Evolutionary conservation across 2,797 vertebrate genomes (phyloP).

Genomic region (Danio kyathit): DNA sequence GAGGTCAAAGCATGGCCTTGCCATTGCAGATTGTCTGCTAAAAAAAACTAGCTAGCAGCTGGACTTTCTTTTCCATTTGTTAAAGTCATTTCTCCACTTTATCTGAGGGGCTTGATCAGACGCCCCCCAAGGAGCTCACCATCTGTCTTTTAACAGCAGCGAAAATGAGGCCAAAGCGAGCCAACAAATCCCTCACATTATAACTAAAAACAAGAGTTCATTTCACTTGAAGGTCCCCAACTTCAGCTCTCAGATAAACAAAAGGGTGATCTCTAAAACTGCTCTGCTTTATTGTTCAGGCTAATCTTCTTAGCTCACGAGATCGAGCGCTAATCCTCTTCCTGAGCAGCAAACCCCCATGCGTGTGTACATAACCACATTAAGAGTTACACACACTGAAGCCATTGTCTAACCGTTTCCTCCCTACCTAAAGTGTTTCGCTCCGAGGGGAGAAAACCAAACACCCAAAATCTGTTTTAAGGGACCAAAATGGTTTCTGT

Average conservation of each 20-base stretch:
- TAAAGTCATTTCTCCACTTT: constrained; percentile 8
- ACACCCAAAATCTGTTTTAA: neutral
- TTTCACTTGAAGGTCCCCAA: constrained; percentile 26
- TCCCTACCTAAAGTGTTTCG: constrained; percentile 28
- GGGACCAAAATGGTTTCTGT: neutral
- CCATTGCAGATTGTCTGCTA: too few relatives aligned
- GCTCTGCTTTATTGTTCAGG: constrained; percentile 41
- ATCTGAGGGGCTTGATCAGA: neutral
- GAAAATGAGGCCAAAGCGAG: neutral
- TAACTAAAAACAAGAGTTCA: constrained; percentile 38
- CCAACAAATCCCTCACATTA: neutral
- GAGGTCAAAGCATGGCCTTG: too few relatives aligned
- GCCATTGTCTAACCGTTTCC: constrained; percentile 38
- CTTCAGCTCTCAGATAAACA: neutral
- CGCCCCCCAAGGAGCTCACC: neutral
- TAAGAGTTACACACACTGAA: constrained; percentile 48
- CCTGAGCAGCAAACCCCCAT: constrained; percentile 41
- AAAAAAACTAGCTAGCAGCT: constrained; percentile 31
- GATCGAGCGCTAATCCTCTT: constrained; percentile 50
- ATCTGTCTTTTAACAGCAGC: constrained; percentile 39
- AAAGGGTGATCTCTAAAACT: constrained; percentile 24
- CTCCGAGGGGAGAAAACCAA: neutral
- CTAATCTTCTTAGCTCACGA: constrained; percentile 54
- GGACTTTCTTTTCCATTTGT: constrained; percentile 8
- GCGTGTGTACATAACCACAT: constrained; percentile 47